These are phyloP conservation scores for Halcyon badia DNA, from an alignment of 2,797 vertebrate genomes.

Conservation along the genomic window DNA sequence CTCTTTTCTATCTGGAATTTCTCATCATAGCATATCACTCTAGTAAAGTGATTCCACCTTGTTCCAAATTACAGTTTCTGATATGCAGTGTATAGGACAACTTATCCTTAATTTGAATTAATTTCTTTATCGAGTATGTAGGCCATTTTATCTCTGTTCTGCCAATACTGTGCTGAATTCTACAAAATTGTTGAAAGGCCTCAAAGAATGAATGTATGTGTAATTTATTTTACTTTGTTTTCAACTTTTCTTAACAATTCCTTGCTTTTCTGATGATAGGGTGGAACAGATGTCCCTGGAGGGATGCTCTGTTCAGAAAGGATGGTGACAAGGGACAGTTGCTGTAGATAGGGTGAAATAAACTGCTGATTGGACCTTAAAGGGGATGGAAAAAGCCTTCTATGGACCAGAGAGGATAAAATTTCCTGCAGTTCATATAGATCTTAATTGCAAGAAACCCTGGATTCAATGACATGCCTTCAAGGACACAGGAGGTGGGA, in stretches of 20 bases:
- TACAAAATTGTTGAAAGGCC: not conserved
- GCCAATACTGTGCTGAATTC: not conserved
- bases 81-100: not conserved
- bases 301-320: not conserved
- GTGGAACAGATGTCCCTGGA: not conserved
- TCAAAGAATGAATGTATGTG: not conserved
- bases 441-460: not conserved
- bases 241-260: not conserved
- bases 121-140: not conserved
- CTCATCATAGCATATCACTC: not conserved
- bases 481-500: not conserved
- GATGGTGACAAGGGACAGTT: not conserved
- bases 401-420: not conserved
- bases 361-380: not conserved
- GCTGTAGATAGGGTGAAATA: not conserved
- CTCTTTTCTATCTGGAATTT: not conserved
- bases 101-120: not conserved
- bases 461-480: not conserved
- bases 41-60: not conserved
- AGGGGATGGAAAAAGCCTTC: not conserved
- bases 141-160: not conserved
- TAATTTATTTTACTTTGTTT: not conserved
- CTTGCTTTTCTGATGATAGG: not conserved
- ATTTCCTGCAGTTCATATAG: not conserved
- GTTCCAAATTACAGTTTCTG: not conserved